Base-by-base conservation (phyloP, 2,797 vertebrate genomes). In the Muscicapa striata region DNA sequence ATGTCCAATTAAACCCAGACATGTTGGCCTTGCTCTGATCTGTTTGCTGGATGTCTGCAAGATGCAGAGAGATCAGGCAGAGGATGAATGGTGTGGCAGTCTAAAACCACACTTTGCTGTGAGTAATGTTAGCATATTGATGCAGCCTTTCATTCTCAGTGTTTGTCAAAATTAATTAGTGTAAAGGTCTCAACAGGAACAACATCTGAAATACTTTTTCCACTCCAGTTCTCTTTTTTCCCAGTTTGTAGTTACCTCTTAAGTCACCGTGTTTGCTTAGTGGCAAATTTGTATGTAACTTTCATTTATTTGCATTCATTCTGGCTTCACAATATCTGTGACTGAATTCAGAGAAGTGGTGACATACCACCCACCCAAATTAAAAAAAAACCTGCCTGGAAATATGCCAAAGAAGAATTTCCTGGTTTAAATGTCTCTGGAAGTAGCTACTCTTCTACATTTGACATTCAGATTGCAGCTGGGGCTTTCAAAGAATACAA, bases 41-140 rank as follows among this genome's bases (percentile, higher is more conserved):
- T 94, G 84, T 89, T 76, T 89, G 80, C 58, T 96, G 84, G 26
- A 52, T 89, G 86, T 82, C 72, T 94, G 92, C 74, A 90, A 87
- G 81, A 92, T 79, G 84, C 54, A 90, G 69, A 75, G 81, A 89
- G 81, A 89, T 92, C 66, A 90, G 63, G 92, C 69, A 84, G 88
- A 72, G 76, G 75, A 85, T 73, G 78, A 94, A 76, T 82, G 45
- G 32, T 87, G 52, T 79, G 75, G 74, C 75, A 89, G 83, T 59
- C 55, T 79, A 59, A 94, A 96, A 48, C 84, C 84, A 89, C 84
- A 52, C 41, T 88, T 88, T 61, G 40, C 81, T 82, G 45, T 92
- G 92, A 91, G 59, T 93, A 84, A 87, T 90, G 86, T 85, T 77
- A 87, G 64, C 41, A 43, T 93, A 90, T 83, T 67, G 89, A 92